Conservation (phyloP, 2,113 vertebrate species). For the Triplophysa rosa region DNA sequence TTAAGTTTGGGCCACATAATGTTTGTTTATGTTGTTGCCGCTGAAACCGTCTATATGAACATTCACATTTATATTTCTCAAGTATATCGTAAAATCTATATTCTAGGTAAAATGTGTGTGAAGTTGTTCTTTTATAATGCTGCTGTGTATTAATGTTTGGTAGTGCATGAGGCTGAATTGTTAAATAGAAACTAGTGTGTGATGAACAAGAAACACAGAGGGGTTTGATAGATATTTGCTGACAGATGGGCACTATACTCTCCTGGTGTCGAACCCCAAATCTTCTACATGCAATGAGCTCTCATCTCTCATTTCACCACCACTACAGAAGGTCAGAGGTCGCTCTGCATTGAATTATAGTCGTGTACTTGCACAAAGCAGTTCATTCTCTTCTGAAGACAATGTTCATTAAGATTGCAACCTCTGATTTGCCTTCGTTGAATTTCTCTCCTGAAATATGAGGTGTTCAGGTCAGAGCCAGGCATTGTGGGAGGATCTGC, state of each 20-base stretch:
- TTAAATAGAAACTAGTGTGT: conserved; percentile 10
- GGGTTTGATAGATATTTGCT: not conserved
- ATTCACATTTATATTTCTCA: no score
- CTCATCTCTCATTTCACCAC: conserved; percentile 29
- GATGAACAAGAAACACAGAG: not conserved
- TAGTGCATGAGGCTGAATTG: not conserved
- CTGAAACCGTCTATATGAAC: no score
- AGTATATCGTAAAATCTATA: no score
- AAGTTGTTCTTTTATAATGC: no score
- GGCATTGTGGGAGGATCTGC: conserved; percentile 33
- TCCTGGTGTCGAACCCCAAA: conserved; percentile 8
- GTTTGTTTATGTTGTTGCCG: no score
- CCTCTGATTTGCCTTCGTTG: conserved; percentile 42
- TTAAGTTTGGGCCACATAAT: no score
- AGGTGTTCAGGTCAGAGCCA: conserved; percentile 29
- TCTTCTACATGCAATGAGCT: conserved; percentile 29
- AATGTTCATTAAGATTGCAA: conserved; percentile 24
- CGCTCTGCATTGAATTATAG: conserved; percentile 23
- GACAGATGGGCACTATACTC: conserved; percentile 1
- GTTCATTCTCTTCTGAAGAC: conserved; percentile 33
- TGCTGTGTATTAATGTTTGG: not conserved
- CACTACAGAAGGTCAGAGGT: conserved; percentile 25
- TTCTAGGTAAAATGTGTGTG: not conserved
- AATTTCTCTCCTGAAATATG: not conserved
- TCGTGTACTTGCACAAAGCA: conserved; percentile 39